phyloP scores from a whole-genome alignment of 2,888 invertebrate genomes.

The Aspidiotus rigidus region DNA sequence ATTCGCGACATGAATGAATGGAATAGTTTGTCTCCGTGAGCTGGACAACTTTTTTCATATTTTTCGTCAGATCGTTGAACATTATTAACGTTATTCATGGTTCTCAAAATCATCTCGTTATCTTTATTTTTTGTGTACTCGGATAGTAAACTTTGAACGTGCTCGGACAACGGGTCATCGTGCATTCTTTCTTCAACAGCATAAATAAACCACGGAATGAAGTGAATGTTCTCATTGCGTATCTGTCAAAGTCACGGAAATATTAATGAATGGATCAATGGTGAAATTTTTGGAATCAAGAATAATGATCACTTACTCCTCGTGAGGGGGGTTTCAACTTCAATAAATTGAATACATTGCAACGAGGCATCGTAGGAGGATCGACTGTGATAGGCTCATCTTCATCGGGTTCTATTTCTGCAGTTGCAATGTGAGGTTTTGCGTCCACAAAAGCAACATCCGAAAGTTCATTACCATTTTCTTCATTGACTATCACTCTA shows the following conservation, averaged over 20 bases:
- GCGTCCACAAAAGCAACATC: constrained; percentile 43
- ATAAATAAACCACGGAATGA: constrained; percentile 50
- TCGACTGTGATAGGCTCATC: constrained; percentile 68
- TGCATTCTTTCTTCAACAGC: constrained; percentile 52
- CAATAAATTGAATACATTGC: constrained; percentile 60
- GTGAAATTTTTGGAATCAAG: no score
- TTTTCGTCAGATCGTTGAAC: constrained; percentile 47
- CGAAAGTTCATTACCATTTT: constrained; percentile 61
- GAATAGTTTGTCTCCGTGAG: constrained; percentile 74
- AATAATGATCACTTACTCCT: constrained; percentile 10
- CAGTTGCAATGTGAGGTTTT: constrained; percentile 53
- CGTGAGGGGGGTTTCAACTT: constrained; percentile 29
- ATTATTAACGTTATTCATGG: constrained; percentile 15
- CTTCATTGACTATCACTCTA: constrained; percentile 50
- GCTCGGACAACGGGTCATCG: constrained; percentile 19
- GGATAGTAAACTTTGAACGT: constrained; percentile 24
- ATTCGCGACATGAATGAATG: constrained; percentile 67
- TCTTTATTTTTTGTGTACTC: constrained; percentile 37
- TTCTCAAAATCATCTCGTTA: constrained; percentile 23
- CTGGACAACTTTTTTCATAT: constrained; percentile 69
- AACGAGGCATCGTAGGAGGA: constrained; percentile 60
- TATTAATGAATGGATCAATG: no score
- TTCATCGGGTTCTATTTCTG: constrained; percentile 64
- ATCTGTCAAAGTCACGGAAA: background rate
- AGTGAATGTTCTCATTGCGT: constrained; percentile 41